Percentiles rank a stretch among this genome's conserved stretches.
These are phyloP conservation scores for Andrena haemorrhoa DNA, from an alignment of 2,888 invertebrate species.

Conservation along the genomic window DNA sequence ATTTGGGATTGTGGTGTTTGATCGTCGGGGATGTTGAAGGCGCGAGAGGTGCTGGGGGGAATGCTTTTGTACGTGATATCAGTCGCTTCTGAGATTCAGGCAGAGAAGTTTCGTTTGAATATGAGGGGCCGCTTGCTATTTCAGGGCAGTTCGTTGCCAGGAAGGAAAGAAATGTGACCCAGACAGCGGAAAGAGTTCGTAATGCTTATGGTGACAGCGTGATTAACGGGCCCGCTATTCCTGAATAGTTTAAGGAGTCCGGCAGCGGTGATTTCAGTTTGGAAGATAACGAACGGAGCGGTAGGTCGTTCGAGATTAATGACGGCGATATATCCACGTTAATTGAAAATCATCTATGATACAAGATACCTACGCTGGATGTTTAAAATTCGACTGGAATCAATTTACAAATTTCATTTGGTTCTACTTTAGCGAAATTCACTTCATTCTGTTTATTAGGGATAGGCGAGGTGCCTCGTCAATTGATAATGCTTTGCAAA, in stretches of 20 bases:
- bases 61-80: too few relatives aligned
- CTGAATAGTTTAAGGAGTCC: not conserved
- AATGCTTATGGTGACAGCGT: not conserved
- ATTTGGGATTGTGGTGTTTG: not conserved
- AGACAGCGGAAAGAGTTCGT: not conserved
- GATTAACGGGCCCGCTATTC: not conserved
- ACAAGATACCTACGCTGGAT: not conserved
- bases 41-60: too few relatives aligned
- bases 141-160: not conserved
- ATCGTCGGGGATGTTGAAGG: not conserved
- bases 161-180: not conserved
- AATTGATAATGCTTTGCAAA: too few relatives aligned
- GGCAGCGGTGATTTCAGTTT: not conserved
- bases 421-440: too few relatives aligned
- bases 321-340: not conserved
- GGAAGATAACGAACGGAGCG: conserved; percentile 10
- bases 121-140: not conserved
- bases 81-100: too few relatives aligned
- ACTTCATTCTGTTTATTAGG: too few relatives aligned
- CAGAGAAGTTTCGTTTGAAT: not conserved
- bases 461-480: too few relatives aligned
- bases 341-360: not conserved
- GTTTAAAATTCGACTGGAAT: too few relatives aligned
- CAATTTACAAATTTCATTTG: too few relatives aligned
- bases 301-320: conserved; percentile 4